phyloP scores from a whole-genome alignment of 2,888 invertebrate genomes.

The Diogma glabrata region DNA sequence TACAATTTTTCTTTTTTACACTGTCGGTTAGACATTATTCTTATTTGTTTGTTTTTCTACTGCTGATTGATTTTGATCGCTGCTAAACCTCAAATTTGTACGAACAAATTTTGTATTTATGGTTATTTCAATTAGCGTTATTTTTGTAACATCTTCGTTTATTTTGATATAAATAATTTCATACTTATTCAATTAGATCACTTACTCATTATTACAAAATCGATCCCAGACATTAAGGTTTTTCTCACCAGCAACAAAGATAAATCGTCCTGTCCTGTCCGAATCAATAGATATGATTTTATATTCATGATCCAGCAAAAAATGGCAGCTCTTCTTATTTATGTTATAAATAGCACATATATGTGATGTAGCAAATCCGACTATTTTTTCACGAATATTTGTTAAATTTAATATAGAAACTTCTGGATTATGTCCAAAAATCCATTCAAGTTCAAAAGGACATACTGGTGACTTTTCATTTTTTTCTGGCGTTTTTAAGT shows the following conservation, averaged over 20 bases:
- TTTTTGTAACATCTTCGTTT: too few species aligned
- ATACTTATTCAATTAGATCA: too few species aligned
- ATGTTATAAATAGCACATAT: constrained; percentile 11
- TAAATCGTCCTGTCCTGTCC: constrained; percentile 11
- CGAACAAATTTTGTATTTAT: too few species aligned
- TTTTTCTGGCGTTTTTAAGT: too few species aligned
- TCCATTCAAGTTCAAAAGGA: constrained; percentile 2
- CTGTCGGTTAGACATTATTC: too few species aligned
- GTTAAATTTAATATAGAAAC: neutral
- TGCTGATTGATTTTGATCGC: too few species aligned
- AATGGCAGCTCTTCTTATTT: constrained; percentile 10
- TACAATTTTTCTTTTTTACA: too few species aligned
- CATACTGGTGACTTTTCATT: too few species aligned
- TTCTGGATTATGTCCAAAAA: constrained; percentile 1
- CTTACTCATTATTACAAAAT: neutral
- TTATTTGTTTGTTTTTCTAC: too few species aligned
- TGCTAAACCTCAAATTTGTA: too few species aligned
- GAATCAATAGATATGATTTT: constrained; percentile 1
- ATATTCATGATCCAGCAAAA: constrained; percentile 12
- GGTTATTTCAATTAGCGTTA: too few species aligned
- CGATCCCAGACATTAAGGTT: constrained; percentile 13
- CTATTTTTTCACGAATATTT: neutral
- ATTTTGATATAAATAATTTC: too few species aligned
- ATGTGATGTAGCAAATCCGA: constrained; percentile 6
- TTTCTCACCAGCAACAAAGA: constrained; percentile 13